Base-by-base conservation (phyloP, 2,113 vertebrate species). In the Microcebus ravelobensis region DNA sequence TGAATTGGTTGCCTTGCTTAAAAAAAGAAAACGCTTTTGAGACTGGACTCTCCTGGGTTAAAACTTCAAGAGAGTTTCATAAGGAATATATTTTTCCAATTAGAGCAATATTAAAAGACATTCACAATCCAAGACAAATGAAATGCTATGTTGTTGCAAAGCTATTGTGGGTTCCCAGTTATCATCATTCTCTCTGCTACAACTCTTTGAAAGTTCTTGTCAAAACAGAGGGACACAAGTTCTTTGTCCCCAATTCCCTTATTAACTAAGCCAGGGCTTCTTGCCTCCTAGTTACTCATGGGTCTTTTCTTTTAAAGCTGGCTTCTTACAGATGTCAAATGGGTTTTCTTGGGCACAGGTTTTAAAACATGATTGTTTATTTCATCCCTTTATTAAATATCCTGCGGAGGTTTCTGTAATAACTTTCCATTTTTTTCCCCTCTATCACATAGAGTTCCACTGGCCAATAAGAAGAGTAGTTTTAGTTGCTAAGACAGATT, bases 291-390 rank as follows among this genome's bases (percentile, higher is more conserved):
- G 4, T 36, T 9, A 63, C 61, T 29, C 5, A 5, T 71, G 36
- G 17, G 6, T 87, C 8, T 95, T 95, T 61, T 76, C 68, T 36
- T 96, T 89, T 68, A 86, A 92, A 86, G 10, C 23, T 85, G 39
- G 2, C 12, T 87, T 90, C 61, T 76, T 80, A 71, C 61, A 88
- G 39, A 71, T 36, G 20, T 45, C 36, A 65, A 57, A 42, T 91
- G 42, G 57, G 25, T 82, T 83, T 88, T 68, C 11, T 25, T 12
- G 31, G 89, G 59, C 20, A 73, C 11, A 29, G 29, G 23, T 86
- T 84, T 97, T 36, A 57, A 71, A 94, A 80, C n/a, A 50, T 76
- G 70, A 48, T 55, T 61, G 9, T 3, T 87, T 61, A 11, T 3
- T 87, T 84, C 6, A 80, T 4, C 17, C 45, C 45, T 93, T 90